Evolutionary conservation across 2,888 invertebrate genomes (phyloP).

Genomic region (Pharmacophagus antenor): DNA sequence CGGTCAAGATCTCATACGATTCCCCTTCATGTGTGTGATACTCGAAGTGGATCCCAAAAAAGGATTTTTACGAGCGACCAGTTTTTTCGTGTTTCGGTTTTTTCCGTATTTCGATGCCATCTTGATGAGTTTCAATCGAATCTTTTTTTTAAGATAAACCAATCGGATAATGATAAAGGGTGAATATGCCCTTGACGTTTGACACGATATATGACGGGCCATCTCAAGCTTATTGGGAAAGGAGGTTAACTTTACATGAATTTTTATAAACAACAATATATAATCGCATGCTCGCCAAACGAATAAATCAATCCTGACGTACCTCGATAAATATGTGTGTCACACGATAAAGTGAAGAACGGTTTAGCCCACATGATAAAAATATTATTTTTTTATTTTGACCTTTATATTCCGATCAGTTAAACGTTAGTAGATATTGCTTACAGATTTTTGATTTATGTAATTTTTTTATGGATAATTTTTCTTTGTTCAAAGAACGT

Average conservation of each 20-base stretch:
- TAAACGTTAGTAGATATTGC: neutral
- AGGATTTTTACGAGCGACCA: slow-evolving; percentile 22
- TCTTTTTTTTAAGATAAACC: slow-evolving; percentile 31
- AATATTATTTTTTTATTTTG: neutral
- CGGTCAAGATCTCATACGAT: slow-evolving; percentile 24
- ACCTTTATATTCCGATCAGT: neutral
- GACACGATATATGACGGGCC: slow-evolving; percentile 48
- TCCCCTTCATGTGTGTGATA: slow-evolving; percentile 22
- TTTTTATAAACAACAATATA: slow-evolving; percentile 42
- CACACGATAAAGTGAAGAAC: slow-evolving; percentile 16
- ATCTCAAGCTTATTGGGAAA: slow-evolving; percentile 52
- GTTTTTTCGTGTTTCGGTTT: slow-evolving; percentile 16
- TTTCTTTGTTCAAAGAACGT: neutral
- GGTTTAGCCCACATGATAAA: slow-evolving; percentile 9
- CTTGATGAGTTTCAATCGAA: slow-evolving; percentile 23
- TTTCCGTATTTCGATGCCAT: slow-evolving; percentile 11
- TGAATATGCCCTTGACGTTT: slow-evolving; percentile 51
- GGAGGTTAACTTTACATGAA: slow-evolving; percentile 55
- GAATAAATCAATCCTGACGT: slow-evolving; percentile 35
- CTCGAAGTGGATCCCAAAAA: slow-evolving; percentile 23
- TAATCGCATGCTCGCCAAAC: slow-evolving; percentile 32
- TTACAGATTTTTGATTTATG: neutral
- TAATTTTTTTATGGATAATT: neutral
- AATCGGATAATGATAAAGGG: slow-evolving; percentile 42
- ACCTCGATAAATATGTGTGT: slow-evolving; percentile 31